Percentiles rank a stretch among this genome's conserved stretches.
Evolutionary conservation across 2,888 invertebrate genomes (phyloP).

Genomic region (Andrena dorsata): DNA sequence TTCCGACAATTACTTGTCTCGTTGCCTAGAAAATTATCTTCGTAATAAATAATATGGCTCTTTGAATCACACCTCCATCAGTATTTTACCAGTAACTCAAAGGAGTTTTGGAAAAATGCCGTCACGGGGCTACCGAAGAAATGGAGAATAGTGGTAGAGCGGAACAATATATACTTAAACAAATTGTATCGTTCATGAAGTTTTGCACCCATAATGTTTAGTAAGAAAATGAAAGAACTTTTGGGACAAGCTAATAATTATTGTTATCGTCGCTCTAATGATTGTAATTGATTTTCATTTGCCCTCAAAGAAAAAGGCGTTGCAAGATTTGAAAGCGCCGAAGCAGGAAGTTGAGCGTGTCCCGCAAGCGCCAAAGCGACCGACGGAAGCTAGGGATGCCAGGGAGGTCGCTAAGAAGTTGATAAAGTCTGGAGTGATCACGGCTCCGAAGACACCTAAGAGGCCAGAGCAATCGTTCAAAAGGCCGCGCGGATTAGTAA

Average conservation of each 20-base stretch:
- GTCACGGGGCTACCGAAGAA: too few relatives aligned
- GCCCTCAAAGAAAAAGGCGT: conserved; percentile 90
- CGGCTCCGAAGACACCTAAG: conserved; percentile 93
- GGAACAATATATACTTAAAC: too few relatives aligned
- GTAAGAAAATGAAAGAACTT: too few relatives aligned
- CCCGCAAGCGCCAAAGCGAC: conserved; percentile 92
- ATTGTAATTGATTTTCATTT: neutral
- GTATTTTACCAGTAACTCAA: too few relatives aligned
- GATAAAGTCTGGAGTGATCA: conserved; percentile 96
- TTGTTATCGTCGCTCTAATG: neutral
- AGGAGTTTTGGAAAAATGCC: too few relatives aligned
- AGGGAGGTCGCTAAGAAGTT: conserved; percentile 97
- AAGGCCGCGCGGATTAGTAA: conserved; percentile 92
- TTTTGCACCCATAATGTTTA: too few relatives aligned
- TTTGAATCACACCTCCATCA: too few relatives aligned
- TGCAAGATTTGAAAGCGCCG: conserved; percentile 93
- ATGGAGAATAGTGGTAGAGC: too few relatives aligned
- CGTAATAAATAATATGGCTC: too few relatives aligned
- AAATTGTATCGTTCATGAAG: too few relatives aligned
- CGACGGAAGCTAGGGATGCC: conserved; percentile 96
- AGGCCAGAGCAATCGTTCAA: conserved; percentile 97
- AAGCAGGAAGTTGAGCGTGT: conserved; percentile 95
- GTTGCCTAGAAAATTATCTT: too few relatives aligned
- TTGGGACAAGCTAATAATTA: neutral
- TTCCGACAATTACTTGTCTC: too few relatives aligned